Percentiles rank a stretch among this genome's conserved stretches.
These are phyloP conservation scores for Zaprionus vittiger DNA, from an alignment of 1,140 invertebrate species.

Conservation along the genomic window DNA sequence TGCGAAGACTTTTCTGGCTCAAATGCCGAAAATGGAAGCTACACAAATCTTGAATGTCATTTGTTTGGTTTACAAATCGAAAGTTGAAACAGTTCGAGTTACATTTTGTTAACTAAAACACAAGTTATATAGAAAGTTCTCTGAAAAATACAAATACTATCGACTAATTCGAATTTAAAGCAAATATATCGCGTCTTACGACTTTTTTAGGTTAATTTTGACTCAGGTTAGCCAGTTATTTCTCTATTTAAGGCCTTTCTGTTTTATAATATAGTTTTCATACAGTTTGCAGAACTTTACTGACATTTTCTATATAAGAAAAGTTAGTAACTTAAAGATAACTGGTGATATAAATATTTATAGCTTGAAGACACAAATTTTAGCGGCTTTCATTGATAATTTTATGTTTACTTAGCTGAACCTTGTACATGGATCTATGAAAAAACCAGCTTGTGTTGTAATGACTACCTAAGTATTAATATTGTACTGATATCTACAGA, in stretches of 20 bases:
- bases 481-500: too few relatives aligned
- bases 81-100: not conserved
- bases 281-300: not conserved
- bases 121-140: not conserved
- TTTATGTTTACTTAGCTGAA: not conserved
- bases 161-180: not conserved
- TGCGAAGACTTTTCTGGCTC: not conserved
- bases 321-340: not conserved
- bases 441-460: not conserved
- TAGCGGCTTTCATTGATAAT: not conserved
- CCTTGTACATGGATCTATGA: too few relatives aligned
- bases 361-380: not conserved
- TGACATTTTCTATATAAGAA: not conserved
- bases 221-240: not conserved
- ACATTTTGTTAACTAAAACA: not conserved
- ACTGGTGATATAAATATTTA: not conserved
- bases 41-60: constrained; percentile 46
- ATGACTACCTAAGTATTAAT: too few relatives aligned
- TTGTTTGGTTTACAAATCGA: not conserved
- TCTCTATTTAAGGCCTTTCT: not conserved
- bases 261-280: not conserved
- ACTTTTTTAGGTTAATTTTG: not conserved
- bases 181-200: not conserved
- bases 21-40: constrained; percentile 18
- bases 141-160: not conserved